Evolutionary conservation across 2,797 vertebrate genomes (phyloP).

Genomic region (Acrocephalus scirpaceus): DNA sequence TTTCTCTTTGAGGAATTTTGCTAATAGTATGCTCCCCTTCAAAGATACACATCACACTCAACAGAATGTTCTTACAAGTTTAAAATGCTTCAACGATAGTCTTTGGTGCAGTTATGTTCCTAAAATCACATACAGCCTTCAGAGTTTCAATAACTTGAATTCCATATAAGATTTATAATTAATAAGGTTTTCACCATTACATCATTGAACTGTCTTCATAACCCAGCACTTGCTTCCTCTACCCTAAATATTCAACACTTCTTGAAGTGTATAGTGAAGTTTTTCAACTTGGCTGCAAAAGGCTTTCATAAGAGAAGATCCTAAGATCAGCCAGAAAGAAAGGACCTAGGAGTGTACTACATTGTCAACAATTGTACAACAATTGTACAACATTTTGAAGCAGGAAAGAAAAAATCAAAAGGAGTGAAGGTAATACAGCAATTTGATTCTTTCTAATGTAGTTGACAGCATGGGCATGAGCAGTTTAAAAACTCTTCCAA

Average conservation of each 20-base stretch:
- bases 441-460: not conserved
- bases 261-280: not conserved
- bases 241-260: not conserved
- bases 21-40: not conserved
- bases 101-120: not conserved
- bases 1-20: not conserved
- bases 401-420: not conserved
- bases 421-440: not conserved
- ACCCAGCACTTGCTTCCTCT: not conserved
- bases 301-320: not conserved
- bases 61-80: not conserved
- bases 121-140: not conserved
- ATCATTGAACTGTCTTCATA: not conserved
- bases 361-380: no score
- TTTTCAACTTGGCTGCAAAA: not conserved
- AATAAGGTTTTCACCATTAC: not conserved
- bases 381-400: not conserved
- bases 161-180: not conserved
- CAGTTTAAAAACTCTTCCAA: not conserved
- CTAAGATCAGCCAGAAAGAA: not conserved
- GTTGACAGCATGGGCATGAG: not conserved
- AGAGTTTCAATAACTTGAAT: not conserved
- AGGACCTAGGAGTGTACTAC: not conserved
- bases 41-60: not conserved
- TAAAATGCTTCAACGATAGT: not conserved